Conservation (phyloP, 92 coral and sea anemone genomes). For the Zoanthus solanderi region DNA sequence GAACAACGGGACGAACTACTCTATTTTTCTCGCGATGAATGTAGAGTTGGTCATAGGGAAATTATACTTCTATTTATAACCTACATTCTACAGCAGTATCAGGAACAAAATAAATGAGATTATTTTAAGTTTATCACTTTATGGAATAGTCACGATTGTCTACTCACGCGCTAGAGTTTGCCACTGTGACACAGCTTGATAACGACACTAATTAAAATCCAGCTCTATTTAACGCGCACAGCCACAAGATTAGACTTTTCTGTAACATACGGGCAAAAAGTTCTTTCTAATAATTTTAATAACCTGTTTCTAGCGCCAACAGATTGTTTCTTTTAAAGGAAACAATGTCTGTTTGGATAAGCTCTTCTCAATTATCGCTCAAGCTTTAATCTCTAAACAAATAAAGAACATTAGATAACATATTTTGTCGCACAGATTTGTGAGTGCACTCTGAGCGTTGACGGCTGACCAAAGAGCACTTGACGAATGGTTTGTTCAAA, state of each 20-base stretch:
- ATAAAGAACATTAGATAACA: neutral
- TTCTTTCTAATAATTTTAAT: neutral
- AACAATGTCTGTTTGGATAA: neutral
- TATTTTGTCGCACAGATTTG: neutral
- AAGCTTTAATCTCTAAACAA: constrained; percentile 30
- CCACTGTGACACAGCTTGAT: neutral
- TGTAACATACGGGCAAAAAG: neutral
- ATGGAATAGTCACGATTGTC: neutral
- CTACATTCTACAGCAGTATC: constrained; percentile 26
- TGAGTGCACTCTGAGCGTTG: neutral
- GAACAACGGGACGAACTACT: neutral
- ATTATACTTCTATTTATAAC: neutral
- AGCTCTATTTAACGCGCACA: neutral
- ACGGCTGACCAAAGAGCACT: constrained; percentile 8
- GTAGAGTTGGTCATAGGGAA: neutral
- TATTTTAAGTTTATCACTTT: constrained; percentile 8
- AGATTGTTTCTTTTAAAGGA: constrained; percentile 15
- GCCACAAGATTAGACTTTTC: neutral
- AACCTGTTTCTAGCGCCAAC: constrained; percentile 19
- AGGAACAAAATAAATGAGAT: constrained; percentile 17
- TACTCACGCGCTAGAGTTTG: neutral
- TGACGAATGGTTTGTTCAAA: constrained; percentile 5
- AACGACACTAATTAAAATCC: neutral
- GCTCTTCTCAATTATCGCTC: neutral
- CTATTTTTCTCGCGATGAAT: neutral